Conservation (phyloP, 2,888 invertebrate species). For the Ophonus ardosiacus region DNA sequence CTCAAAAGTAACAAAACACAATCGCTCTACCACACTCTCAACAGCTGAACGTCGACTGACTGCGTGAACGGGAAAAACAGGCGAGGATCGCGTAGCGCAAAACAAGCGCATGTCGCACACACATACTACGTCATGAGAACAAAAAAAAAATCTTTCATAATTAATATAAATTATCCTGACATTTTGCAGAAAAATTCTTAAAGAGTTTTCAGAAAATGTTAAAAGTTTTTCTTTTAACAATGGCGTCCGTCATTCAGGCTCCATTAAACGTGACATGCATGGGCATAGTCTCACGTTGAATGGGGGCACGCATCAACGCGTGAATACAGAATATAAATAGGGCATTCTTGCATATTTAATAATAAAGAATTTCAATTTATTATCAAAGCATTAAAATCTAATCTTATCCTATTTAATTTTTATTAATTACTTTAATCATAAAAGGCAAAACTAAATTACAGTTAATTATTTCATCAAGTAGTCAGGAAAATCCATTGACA, state of each 20-base stretch:
- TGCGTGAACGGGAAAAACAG: background rate
- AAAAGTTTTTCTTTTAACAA: background rate
- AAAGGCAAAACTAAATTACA: too few relatives aligned
- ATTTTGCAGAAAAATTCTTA: background rate
- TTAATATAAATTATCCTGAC: background rate
- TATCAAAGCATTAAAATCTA: too few relatives aligned
- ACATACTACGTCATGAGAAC: background rate
- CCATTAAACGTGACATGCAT: background rate
- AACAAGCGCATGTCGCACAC: constrained; percentile 22
- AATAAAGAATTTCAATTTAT: background rate
- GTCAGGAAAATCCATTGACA: background rate
- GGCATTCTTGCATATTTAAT: background rate
- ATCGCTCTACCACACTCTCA: background rate
- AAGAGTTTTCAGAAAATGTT: background rate
- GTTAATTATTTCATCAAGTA: background rate
- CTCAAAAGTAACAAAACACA: background rate
- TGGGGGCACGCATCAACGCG: background rate
- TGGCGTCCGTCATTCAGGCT: background rate
- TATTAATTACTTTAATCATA: too few relatives aligned
- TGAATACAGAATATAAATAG: background rate
- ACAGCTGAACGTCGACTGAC: constrained; percentile 34
- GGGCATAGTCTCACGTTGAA: background rate
- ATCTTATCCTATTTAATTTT: too few relatives aligned
- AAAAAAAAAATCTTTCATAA: background rate
- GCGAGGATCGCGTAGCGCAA: background rate